Evolutionary conservation across 2,888 invertebrate species (phyloP).

Genomic region (Scaeva pyrastri): DNA sequence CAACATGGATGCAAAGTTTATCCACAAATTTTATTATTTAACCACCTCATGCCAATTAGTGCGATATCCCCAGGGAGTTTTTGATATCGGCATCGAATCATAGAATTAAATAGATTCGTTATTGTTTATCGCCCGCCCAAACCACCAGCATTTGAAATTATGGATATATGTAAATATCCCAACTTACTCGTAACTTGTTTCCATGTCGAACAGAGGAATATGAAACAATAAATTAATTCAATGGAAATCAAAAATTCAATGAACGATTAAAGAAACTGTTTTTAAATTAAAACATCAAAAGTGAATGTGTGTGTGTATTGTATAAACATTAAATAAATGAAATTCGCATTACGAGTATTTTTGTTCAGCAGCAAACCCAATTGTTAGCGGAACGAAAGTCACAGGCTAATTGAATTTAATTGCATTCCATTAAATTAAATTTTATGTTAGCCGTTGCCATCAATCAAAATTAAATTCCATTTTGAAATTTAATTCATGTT

Average conservation of each 20-base stretch:
- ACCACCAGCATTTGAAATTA: background rate
- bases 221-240: slow-evolving; percentile 12
- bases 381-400: slow-evolving; percentile 1
- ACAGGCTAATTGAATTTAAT: slow-evolving; percentile 2
- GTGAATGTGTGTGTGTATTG: no score
- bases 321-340: background rate
- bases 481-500: background rate
- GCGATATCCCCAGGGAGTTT: background rate
- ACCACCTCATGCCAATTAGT: background rate
- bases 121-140: background rate
- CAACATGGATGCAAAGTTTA: background rate
- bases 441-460: background rate
- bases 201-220: background rate
- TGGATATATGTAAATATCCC: no score
- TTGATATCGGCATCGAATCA: background rate
- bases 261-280: background rate
- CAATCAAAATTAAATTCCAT: slow-evolving; percentile 5
- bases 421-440: slow-evolving; percentile 4
- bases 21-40: background rate
- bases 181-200: no score
- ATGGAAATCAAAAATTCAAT: background rate
- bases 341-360: background rate
- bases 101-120: background rate
- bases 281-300: background rate
- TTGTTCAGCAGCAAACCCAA: background rate